phyloP scores from a whole-genome alignment of 2,113 vertebrate species.

The Dipodomys merriami region DNA sequence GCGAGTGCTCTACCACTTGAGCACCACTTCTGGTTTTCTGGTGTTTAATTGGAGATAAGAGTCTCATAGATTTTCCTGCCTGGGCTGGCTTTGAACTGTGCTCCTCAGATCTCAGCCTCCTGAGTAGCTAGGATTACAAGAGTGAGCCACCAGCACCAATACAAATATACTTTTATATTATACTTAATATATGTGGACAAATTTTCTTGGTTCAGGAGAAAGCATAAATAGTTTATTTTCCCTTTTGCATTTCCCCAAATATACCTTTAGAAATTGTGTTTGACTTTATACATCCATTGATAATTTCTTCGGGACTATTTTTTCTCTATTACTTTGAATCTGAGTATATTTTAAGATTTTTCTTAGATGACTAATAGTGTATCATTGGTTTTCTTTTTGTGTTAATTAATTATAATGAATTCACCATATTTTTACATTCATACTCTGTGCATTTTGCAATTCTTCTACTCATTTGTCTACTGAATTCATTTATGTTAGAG shows the following conservation, averaged over 20 bases:
- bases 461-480: background rate
- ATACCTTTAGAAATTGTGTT: background rate
- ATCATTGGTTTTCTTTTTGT: background rate
- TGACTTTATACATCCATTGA: background rate
- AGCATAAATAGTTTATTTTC: conserved; percentile 3
- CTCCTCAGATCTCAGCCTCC: no score
- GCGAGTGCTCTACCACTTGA: no score
- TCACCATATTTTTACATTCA: background rate
- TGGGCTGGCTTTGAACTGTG: no score
- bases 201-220: background rate
- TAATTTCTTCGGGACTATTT: background rate
- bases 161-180: background rate
- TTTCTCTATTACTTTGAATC: background rate
- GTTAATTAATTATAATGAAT: conserved; percentile 5
- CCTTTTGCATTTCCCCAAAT: conserved; percentile 11
- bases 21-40: no score
- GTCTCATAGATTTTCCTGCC: no score
- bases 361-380: background rate
- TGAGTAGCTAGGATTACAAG: no score
- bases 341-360: background rate
- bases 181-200: background rate
- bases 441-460: background rate
- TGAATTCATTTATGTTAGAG: background rate
- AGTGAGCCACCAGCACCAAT: no score
- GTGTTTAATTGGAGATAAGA: no score